Evolutionary conservation across 35 echinoderm and acorn worm species (phyloP).

Genomic region (Anneissia japonica): DNA sequence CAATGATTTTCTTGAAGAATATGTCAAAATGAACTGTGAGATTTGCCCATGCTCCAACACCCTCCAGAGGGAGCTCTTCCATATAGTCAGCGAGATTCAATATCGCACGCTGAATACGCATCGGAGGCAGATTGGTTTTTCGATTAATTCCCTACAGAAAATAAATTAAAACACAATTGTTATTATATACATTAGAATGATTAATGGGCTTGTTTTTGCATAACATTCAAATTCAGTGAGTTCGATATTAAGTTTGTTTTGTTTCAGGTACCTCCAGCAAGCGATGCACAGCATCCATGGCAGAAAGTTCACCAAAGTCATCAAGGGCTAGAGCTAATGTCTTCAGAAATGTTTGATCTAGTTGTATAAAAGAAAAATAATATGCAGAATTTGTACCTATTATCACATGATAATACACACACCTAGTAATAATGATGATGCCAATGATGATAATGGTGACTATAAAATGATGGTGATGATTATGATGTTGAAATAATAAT

Average conservation of each 20-base stretch:
- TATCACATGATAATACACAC: too few relatives aligned
- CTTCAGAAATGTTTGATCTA: conserved; percentile 81
- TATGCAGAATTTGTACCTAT: too few relatives aligned
- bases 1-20: conserved; percentile 77
- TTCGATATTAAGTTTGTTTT: not conserved
- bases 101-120: conserved; percentile 66
- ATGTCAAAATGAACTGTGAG: conserved; percentile 81
- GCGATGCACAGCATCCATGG: conserved; percentile 74
- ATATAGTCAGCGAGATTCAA: conserved; percentile 98
- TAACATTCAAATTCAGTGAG: not conserved
- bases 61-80: conserved; percentile 78
- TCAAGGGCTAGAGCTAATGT: conserved; percentile 73
- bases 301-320: conserved; percentile 86
- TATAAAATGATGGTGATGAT: too few relatives aligned
- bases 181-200: too few relatives aligned
- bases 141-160: conserved; percentile 78
- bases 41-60: conserved; percentile 72
- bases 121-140: conserved; percentile 57
- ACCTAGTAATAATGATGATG: too few relatives aligned
- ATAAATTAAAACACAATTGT: not conserved
- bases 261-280: conserved; percentile 68
- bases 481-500: too few relatives aligned
- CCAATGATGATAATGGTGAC: too few relatives aligned
- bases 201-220: not conserved
- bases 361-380: too few relatives aligned